Percentiles rank a stretch among this genome's conserved stretches.
Conservation (phyloP, 2,888 invertebrate species). For the Hypercompe scribonia region DNA sequence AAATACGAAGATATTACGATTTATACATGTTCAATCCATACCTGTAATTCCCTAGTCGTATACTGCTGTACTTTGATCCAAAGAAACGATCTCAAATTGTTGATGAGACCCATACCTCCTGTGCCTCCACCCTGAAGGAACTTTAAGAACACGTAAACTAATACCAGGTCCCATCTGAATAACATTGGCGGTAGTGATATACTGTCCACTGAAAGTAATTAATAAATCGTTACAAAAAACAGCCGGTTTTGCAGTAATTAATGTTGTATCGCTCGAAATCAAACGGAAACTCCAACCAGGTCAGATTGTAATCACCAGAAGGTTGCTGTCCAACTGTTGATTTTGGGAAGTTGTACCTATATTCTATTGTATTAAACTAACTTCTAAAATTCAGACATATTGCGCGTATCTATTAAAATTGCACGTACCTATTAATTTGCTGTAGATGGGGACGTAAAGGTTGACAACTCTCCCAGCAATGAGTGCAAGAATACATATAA, state of each 20-base stretch:
- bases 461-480: constrained; percentile 94
- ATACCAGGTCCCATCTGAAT: constrained; percentile 96
- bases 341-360: no score
- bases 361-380: not conserved
- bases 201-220: constrained; percentile 90
- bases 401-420: constrained; percentile 89
- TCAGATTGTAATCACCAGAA: no score
- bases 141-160: constrained; percentile 94
- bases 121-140: constrained; percentile 98
- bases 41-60: constrained; percentile 96
- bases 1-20: no score
- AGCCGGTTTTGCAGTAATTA: not conserved
- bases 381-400: not conserved
- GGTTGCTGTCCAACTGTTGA: no score
- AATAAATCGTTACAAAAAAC: not conserved
- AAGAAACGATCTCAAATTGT: constrained; percentile 95
- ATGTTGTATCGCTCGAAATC: no score
- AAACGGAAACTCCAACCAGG: no score
- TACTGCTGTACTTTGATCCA: constrained; percentile 99
- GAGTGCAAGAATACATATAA: constrained; percentile 93
- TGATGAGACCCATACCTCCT: constrained; percentile 96
- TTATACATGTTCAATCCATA: constrained; percentile 55
- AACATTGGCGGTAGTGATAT: constrained; percentile 86
- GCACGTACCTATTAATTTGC: constrained; percentile 92
- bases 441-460: constrained; percentile 96